Base-by-base conservation (phyloP, 2,797 vertebrate genomes). In the Champsocephalus esox region DNA sequence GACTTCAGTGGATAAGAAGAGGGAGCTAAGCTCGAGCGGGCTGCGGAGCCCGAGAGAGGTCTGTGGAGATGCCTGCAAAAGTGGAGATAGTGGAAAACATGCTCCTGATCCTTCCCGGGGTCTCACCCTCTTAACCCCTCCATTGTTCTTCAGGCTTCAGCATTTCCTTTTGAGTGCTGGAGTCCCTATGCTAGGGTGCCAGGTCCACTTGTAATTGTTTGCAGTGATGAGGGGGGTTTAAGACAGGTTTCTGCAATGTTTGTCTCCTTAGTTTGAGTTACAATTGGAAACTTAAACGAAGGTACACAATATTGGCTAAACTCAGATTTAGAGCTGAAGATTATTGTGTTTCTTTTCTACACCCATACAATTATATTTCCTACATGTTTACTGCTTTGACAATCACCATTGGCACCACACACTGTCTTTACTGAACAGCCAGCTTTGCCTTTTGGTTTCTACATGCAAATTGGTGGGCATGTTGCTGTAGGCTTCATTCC, bases 41-140 rank as follows among this genome's bases (percentile, higher is more conserved):
- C 75, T 77, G 65, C 48, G 0, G 70, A 81, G 75, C 78, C 79
- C 55, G 14, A 41, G 71, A 84, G 71, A 75, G 75, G 84, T 88
- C 78, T 85, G 77, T 60, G 13, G 81, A 90, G 82, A 90, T 83
- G 88, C 81, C 89, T 92, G 91, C 81, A 83, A 83, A 77, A 88
- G 79, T 59, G 77, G 77, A 90, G 91, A 92, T 93, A 90, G 90
- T 48, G 59, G 63, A 80, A 86, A 91, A 92, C 89, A 91, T 86
- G 85, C 78, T 83, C 86, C 89, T 91, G 90, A 93, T 91, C 91
- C 88, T 86, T 91, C 79, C 88, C 21, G 45, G 80, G 89, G 90
- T 91, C 83, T 91, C 88, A 91, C 90, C 86, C 91, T 91, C 89
- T 91, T 92, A 92, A 93, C 90, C 91, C 81, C 64, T 73, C 84